These are phyloP conservation scores for Metridium senile DNA, from an alignment of 92 coral and sea anemone genomes.

Conservation along the genomic window DNA sequence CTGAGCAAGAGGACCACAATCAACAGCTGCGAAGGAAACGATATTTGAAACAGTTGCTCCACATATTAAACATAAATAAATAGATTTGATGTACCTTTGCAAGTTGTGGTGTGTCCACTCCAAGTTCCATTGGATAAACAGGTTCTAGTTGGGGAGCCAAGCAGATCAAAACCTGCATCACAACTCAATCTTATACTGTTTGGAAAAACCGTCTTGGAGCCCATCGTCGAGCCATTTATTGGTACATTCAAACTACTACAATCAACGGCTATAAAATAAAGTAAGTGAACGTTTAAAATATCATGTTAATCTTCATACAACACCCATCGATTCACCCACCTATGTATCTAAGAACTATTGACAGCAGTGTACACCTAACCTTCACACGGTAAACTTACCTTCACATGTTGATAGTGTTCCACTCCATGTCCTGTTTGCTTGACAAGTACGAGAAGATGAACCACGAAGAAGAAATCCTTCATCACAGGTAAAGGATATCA, in stretches of 20 bases:
- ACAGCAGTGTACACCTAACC: neutral
- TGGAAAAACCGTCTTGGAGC: slow-evolving; percentile 45
- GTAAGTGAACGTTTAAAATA: no score
- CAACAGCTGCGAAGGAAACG: slow-evolving; percentile 50
- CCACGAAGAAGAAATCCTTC: slow-evolving; percentile 73
- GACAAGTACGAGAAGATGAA: slow-evolving; percentile 51
- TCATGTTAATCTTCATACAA: neutral
- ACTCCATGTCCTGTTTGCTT: slow-evolving; percentile 80
- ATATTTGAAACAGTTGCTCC: neutral
- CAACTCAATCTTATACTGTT: slow-evolving; percentile 42
- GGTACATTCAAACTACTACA: slow-evolving; percentile 44
- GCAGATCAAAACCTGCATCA: slow-evolving; percentile 56
- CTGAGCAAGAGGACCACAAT: slow-evolving; percentile 49
- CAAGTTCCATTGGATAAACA: slow-evolving; percentile 44
- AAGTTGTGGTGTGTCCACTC: slow-evolving; percentile 34
- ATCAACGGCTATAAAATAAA: slow-evolving; percentile 26
- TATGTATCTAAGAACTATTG: neutral
- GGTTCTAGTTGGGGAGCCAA: slow-evolving; percentile 35
- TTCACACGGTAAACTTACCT: slow-evolving; percentile 28
- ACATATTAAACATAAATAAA: neutral
- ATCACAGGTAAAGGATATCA: slow-evolving; percentile 58
- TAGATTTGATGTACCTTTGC: slow-evolving; percentile 18
- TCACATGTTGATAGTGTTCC: slow-evolving; percentile 48
- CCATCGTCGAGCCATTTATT: slow-evolving; percentile 47
- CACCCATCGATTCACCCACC: neutral